Evolutionary conservation across 2,888 invertebrate genomes (phyloP).

Genomic region (Drosophila testacea): DNA sequence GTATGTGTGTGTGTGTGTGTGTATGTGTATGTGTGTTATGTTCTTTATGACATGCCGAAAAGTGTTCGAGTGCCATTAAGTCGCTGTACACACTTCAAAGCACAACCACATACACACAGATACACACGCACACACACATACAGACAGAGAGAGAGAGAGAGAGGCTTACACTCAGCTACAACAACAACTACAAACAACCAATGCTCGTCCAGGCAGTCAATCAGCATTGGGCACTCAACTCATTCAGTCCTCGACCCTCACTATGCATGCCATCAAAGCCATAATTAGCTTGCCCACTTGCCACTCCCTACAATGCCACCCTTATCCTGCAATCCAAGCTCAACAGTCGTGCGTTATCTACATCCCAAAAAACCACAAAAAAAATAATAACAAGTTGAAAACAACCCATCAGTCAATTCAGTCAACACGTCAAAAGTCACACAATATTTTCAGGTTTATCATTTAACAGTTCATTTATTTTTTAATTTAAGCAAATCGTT

Average conservation of each 20-base stretch:
- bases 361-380: constrained; percentile 22
- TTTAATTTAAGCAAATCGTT: constrained; percentile 37
- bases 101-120: constrained; percentile 41
- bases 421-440: constrained; percentile 41
- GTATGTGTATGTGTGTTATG: constrained; percentile 45
- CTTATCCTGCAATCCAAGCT: constrained; percentile 6
- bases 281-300: constrained; percentile 55
- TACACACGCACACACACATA: constrained; percentile 28
- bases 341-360: constrained; percentile 41
- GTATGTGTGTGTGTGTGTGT: constrained; percentile 33
- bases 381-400: background rate
- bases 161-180: constrained; percentile 13
- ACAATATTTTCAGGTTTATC: constrained; percentile 66
- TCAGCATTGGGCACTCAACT: constrained; percentile 63
- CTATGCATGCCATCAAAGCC: constrained; percentile 67
- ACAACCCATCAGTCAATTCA: constrained; percentile 32
- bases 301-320: constrained; percentile 8
- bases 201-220: constrained; percentile 58
- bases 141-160: constrained; percentile 6
- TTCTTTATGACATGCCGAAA: constrained; percentile 77
- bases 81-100: constrained; percentile 66
- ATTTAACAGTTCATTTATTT: constrained; percentile 24
- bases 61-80: constrained; percentile 78
- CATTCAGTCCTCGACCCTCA: constrained; percentile 44
- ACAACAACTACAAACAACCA: constrained; percentile 12